These are phyloP conservation scores for Neolamprologus sp. DNA, from an alignment of 2,113 vertebrate genomes.

Conservation along the genomic window DNA sequence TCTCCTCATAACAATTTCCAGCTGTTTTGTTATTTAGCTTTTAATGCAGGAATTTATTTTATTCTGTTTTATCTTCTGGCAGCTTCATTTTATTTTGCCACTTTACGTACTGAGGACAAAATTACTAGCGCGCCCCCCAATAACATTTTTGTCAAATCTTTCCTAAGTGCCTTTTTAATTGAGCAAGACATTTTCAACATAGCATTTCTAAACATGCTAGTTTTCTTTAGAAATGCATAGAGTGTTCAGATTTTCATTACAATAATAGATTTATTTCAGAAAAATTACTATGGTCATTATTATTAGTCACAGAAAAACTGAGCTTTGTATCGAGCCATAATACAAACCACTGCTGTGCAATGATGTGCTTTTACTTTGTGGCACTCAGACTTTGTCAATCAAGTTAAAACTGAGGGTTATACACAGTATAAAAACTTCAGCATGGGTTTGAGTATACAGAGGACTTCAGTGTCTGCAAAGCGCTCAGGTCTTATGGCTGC, in stretches of 20 bases:
- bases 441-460: background rate
- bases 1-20: background rate
- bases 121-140: background rate
- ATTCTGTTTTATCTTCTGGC: background rate
- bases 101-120: background rate
- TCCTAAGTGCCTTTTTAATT: background rate
- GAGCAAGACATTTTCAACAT: background rate
- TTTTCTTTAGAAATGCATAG: background rate
- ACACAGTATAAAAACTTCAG: background rate
- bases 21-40: background rate
- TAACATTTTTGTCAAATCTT: background rate
- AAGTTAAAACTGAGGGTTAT: background rate
- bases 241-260: background rate
- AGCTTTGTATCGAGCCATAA: background rate
- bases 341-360: background rate
- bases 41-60: background rate
- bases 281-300: accelerated
- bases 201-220: background rate
- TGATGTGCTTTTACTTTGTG: background rate
- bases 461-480: background rate
- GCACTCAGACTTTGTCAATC: background rate
- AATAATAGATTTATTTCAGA: background rate
- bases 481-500: background rate
- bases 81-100: background rate
- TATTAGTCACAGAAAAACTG: background rate